Percentiles rank a stretch among this genome's conserved stretches.
Evolutionary conservation across 2,888 invertebrate species (phyloP).

Genomic region (Ischnus inquisitorius): DNA sequence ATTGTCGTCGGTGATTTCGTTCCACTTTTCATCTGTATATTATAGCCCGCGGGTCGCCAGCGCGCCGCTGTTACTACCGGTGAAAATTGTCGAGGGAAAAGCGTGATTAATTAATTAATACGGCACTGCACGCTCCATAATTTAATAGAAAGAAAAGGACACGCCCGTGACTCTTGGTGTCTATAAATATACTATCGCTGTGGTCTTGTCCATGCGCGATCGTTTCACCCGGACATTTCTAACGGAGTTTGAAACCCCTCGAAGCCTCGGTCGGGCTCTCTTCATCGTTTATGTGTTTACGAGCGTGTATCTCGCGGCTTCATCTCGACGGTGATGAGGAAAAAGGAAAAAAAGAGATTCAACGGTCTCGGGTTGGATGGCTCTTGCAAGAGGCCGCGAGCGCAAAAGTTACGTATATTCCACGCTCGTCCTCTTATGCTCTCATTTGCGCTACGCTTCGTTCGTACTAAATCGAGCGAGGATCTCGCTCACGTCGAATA

Average conservation of each 20-base stretch:
- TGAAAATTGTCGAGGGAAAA: conserved; percentile 63
- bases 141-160: conserved; percentile 55
- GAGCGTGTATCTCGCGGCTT: conserved; percentile 12
- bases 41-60: not conserved
- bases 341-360: not conserved
- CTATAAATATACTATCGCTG: not conserved
- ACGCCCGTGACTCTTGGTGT: conserved; percentile 43
- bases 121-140: conserved; percentile 29
- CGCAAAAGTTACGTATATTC: conserved; percentile 25
- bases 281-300: not conserved
- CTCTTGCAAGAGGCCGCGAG: conserved; percentile 41
- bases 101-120: conserved; percentile 59
- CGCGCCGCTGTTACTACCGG: conserved; percentile 7
- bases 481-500: conserved; percentile 47
- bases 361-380: conserved; percentile 21
- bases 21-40: conserved; percentile 40
- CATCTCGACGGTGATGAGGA: conserved; percentile 7
- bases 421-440: conserved; percentile 31
- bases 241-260: conserved; percentile 6
- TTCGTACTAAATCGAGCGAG: conserved; percentile 56
- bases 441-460: conserved; percentile 47
- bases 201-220: conserved; percentile 11
- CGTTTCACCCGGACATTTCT: conserved; percentile 41
- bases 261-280: conserved; percentile 1
- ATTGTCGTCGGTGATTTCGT: conserved; percentile 11